Conservation (phyloP, 2,797 vertebrate genomes). For the Cryptoprocta ferox region DNA sequence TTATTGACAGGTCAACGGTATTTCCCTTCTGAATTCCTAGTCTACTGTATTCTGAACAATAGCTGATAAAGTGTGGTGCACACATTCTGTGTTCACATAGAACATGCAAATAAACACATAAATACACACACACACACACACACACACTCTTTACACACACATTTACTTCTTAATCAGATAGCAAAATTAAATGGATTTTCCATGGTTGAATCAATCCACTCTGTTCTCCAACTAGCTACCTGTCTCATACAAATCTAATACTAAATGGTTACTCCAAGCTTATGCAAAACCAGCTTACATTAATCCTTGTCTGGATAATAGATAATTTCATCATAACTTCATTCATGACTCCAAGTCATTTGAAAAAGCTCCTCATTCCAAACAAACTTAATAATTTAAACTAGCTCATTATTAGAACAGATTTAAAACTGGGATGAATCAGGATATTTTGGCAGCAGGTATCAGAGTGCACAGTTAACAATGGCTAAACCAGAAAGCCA, state of each 20-base stretch:
- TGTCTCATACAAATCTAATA: slow-evolving; percentile 37
- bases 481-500: background rate
- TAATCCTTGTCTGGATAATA: background rate
- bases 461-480: background rate
- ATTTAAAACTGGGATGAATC: slow-evolving; percentile 24
- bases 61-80: background rate
- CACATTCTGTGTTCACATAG: background rate
- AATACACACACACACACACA: background rate
- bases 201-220: background rate
- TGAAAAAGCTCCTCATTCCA: background rate
- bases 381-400: slow-evolving; percentile 33
- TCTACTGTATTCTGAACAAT: background rate
- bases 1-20: background rate
- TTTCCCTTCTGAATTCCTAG: background rate
- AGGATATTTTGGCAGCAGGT: background rate
- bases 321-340: background rate
- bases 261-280: background rate
- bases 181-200: slow-evolving; percentile 12
- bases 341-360: background rate
- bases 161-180: background rate
- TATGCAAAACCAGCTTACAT: background rate
- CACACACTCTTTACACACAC: background rate
- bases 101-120: background rate
- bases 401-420: background rate
- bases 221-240: background rate